Base-by-base conservation (phyloP, 2,888 invertebrate species). In the Clostera curtula region DNA sequence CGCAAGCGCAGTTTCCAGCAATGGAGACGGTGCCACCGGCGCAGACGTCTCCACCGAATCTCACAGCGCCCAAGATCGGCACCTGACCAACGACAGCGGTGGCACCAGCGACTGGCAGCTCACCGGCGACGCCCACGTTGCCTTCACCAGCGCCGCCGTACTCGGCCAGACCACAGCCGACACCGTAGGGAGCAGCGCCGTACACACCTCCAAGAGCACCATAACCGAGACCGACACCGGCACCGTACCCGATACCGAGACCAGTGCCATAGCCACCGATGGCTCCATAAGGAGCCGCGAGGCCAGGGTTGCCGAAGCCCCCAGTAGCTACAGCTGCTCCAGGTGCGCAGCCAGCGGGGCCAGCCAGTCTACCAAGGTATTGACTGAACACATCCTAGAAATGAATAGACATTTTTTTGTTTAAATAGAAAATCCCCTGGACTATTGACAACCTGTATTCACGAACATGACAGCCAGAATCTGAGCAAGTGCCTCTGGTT, bases 21-120 rank as follows among this genome's bases (percentile, higher is more conserved):
- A 71, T 63, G 23, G 56, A 46, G 25, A 68, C 66, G 3, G 49
- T 29, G 17, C 71, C 72, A 26, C 44, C 48, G 30, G 68, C 63
- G 14, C 54, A 53, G 7, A 68, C 51, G 12, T 34, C 34, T 10
- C 69, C 70, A 8, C 65, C 50, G 38, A 65, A 57, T 14, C 32
- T 40, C 10, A 68, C 65, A 19, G 55, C 49, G n/a, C 65, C 65
- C 27, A 57, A 31, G 29, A 65, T 54, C 12, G 66, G 61, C 19
- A 69, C 49, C 22, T 50, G 51, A 11, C 69, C 69, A 8, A 43
- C 44, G 19, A 67, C 38, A 11, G 35, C 36, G 8, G 64, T 49
- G n/a, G 34, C 37, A 24, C 68, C 65, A 10, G 46, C 54, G n/a
- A 62, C 67, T 8, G 53, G 55, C 31, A 64, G 38, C 32, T 56